phyloP scores from a whole-genome alignment of 2,888 invertebrate genomes.

The Alcis repandata region DNA sequence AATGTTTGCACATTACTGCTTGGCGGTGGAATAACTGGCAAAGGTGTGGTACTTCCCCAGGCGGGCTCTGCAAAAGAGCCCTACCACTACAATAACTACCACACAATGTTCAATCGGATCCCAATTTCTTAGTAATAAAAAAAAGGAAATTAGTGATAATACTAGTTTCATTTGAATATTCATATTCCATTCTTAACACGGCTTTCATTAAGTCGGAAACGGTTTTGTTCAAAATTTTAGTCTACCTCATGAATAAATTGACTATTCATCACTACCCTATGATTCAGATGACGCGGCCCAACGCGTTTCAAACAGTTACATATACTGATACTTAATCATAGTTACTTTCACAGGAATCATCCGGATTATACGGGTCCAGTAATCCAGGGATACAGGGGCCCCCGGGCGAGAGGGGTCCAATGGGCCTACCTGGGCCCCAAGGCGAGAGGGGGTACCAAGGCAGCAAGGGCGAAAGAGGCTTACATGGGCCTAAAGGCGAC shows the following conservation, averaged over 20 bases:
- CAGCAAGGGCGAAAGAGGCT: conserved; percentile 87
- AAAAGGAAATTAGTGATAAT: no score
- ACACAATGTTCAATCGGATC: no score
- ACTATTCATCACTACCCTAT: neutral
- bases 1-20: no score
- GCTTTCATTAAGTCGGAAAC: neutral
- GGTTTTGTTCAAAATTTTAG: no score
- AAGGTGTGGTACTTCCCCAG: no score
- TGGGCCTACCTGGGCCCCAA: conserved; percentile 88
- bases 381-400: conserved; percentile 88
- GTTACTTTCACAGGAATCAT: conserved; percentile 76
- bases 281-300: conserved; percentile 1
- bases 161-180: no score
- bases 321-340: conserved; percentile 56
- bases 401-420: conserved; percentile 89
- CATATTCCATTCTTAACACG: no score
- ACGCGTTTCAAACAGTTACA: conserved; percentile 19
- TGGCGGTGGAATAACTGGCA: no score
- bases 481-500: conserved; percentile 88
- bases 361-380: conserved; percentile 82
- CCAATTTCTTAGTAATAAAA: no score
- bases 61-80: no score
- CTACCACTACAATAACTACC: no score
- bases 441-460: conserved; percentile 89
- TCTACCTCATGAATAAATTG: neutral